These are phyloP conservation scores for Lepilemur ruficaudatus DNA, from an alignment of 2,797 vertebrate genomes.

Conservation along the genomic window DNA sequence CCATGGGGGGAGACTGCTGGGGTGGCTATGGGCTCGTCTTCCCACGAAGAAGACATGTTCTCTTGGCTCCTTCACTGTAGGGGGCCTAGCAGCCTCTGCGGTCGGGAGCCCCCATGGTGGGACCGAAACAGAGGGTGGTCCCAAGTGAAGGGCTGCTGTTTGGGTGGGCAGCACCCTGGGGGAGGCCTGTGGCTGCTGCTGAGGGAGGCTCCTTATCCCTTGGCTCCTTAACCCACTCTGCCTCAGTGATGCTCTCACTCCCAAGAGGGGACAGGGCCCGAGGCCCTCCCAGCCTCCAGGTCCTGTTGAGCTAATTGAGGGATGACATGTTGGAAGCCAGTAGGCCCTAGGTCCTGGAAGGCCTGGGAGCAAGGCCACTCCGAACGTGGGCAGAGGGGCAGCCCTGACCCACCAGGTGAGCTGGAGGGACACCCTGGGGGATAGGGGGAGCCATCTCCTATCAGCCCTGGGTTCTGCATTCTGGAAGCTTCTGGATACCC, in stretches of 20 bases:
- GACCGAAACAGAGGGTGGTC: background rate
- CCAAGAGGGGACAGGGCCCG: background rate
- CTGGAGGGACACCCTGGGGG: background rate
- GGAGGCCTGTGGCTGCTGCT: background rate
- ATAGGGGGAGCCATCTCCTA: background rate
- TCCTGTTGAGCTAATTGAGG: background rate
- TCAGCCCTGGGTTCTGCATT: background rate
- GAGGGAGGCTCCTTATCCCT: background rate
- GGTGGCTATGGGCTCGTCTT: background rate
- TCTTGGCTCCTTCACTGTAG: background rate
- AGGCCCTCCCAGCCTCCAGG: background rate
- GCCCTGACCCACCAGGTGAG: background rate
- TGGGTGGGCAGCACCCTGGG: too few species aligned
- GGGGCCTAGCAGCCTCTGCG: background rate
- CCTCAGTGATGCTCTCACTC: background rate
- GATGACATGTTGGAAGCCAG: background rate
- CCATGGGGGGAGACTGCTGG: background rate
- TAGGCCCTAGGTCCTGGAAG: background rate
- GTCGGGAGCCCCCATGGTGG: background rate
- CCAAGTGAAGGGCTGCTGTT: background rate
- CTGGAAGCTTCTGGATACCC: background rate
- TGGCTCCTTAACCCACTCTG: too few species aligned
- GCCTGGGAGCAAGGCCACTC: background rate
- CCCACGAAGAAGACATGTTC: background rate
- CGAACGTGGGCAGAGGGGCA: background rate